phyloP scores from a whole-genome alignment of 1,140 invertebrate genomes.

The Capitella teleta region DNA sequence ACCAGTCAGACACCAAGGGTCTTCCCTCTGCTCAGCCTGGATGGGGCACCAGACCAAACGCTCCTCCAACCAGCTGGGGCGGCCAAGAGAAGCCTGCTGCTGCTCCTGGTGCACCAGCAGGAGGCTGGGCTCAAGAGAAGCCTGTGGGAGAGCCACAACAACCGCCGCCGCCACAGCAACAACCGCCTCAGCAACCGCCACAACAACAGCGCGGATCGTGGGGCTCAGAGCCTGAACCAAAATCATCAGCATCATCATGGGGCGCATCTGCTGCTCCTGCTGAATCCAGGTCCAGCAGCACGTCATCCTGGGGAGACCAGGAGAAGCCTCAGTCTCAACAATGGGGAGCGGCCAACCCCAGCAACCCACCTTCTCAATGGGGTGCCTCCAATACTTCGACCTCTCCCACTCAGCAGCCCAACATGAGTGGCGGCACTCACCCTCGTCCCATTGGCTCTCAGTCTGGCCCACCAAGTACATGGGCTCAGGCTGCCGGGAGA shows the following conservation, averaged over 20 bases:
- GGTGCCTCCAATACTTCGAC: conserved; percentile 1
- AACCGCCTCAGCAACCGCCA: no score
- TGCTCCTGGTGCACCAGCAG: not conserved
- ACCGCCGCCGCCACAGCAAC: no score
- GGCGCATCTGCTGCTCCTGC: no score
- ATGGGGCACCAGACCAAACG: not conserved
- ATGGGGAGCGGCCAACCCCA: not conserved
- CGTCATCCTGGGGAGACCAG: conserved; percentile 13
- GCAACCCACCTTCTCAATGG: conserved; percentile 7
- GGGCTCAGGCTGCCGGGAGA: conserved; percentile 28
- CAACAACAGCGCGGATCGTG: conserved; percentile 1
- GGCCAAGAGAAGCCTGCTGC: not conserved
- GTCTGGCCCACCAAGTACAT: conserved; percentile 17
- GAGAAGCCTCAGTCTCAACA: conserved; percentile 1
- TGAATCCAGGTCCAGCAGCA: no score
- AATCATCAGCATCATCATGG: no score
- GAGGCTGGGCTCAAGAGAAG: not conserved
- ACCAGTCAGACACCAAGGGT: conserved; percentile 16
- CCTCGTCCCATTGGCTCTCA: conserved; percentile 4
- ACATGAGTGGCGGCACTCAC: not conserved
- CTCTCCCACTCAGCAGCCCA: not conserved
- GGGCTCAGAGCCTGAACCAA: not conserved
- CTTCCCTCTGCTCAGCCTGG: conserved; percentile 23
- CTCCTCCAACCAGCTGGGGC: not conserved
- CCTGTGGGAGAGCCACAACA: not conserved